Conservation (phyloP, 2,797 vertebrate species). For the Lepilemur ruficaudatus region DNA sequence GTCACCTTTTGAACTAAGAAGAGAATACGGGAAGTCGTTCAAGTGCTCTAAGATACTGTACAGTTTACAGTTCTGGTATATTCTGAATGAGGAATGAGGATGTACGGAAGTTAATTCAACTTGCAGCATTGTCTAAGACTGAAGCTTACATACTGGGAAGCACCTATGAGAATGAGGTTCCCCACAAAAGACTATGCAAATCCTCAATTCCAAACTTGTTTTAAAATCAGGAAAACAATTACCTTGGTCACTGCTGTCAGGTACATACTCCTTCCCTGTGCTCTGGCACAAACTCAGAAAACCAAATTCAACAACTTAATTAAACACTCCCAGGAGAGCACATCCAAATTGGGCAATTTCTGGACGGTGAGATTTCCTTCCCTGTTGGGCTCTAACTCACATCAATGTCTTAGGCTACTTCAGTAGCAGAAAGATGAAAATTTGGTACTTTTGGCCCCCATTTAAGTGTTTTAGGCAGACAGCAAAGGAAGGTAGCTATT, state of each 20-base stretch:
- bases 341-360: not conserved
- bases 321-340: conserved; percentile 13
- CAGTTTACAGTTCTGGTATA: not conserved
- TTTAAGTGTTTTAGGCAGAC: conserved; percentile 21
- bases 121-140: not conserved
- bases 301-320: not conserved
- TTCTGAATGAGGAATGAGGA: not conserved
- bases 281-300: conserved; percentile 30
- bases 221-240: not conserved
- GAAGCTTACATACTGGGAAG: not conserved
- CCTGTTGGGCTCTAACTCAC: not conserved
- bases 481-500: not conserved
- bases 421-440: not conserved
- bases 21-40: not conserved
- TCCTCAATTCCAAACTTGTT: not conserved
- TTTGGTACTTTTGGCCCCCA: not conserved
- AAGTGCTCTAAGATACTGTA: not conserved
- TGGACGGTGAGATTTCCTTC: not conserved
- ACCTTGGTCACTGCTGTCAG: not conserved
- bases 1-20: not conserved
- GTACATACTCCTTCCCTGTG: not conserved
- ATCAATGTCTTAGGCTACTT: not conserved
- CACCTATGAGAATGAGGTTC: not conserved
- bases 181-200: not conserved
- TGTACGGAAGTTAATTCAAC: not conserved